phyloP scores from a whole-genome alignment of 2,888 invertebrate genomes.

The Pycnomerus fuliginosus region DNA sequence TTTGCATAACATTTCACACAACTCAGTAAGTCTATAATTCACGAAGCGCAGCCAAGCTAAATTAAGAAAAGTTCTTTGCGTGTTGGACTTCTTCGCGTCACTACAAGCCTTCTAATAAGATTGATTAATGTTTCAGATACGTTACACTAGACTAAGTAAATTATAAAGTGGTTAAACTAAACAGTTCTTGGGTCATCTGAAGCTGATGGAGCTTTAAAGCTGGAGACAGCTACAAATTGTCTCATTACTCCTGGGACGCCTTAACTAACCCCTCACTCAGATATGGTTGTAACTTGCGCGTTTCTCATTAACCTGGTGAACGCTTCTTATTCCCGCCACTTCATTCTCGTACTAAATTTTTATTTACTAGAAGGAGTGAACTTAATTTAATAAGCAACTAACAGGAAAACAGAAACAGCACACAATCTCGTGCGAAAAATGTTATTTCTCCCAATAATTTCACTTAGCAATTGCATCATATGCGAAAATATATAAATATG shows the following conservation, averaged over 20 bases:
- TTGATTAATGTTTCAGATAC: background rate
- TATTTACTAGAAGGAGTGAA: too few relatives aligned
- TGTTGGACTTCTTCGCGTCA: background rate
- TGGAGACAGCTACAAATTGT: conserved; percentile 32
- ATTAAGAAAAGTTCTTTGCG: background rate
- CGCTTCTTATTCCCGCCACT: conserved; percentile 4
- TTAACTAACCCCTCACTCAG: conserved; percentile 32
- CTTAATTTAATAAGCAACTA: too few relatives aligned
- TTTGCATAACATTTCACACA: conserved; percentile 6
- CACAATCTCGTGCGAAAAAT: too few relatives aligned
- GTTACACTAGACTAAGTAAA: conserved; percentile 5
- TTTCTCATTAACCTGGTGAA: conserved; percentile 36
- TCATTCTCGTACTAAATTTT: too few relatives aligned
- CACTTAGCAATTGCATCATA: too few relatives aligned
- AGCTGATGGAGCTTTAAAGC: conserved; percentile 25
- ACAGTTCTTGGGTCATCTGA: conserved; percentile 12
- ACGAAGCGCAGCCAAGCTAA: conserved; percentile 2
- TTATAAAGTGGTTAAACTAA: conserved; percentile 6
- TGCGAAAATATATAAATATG: too few relatives aligned
- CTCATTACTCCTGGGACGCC: conserved; percentile 32
- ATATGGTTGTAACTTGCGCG: conserved; percentile 21
- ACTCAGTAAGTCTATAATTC: background rate
- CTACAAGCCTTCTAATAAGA: background rate
- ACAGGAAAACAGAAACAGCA: too few relatives aligned
- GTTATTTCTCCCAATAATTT: too few relatives aligned